A percentile compares a stretch with the other conserved stretches of the same genome.
phyloP scores from a whole-genome alignment of 2,888 invertebrate genomes.

The Apocheima hispidaria region DNA sequence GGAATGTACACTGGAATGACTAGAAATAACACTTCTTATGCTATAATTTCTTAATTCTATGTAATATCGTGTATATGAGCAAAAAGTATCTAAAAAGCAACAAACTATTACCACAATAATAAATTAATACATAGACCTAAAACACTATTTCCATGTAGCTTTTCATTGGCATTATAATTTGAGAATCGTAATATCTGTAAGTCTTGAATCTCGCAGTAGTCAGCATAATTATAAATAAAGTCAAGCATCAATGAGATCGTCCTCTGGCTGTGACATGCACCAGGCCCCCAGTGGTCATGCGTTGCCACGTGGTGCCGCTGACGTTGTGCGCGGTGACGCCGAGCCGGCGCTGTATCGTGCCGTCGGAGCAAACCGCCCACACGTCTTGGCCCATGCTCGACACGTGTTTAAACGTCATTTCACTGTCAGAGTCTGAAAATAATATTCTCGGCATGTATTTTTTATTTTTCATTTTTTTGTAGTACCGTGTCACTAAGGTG shows the following conservation, averaged over 20 bases:
- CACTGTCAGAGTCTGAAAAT: constrained; percentile 64
- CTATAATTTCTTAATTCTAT: constrained; percentile 19
- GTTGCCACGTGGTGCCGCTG: constrained; percentile 92
- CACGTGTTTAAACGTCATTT: constrained; percentile 88
- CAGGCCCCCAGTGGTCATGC: constrained; percentile 85
- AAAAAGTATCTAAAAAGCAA: constrained; percentile 30
- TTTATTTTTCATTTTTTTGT: constrained; percentile 27
- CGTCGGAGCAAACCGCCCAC: constrained; percentile 91
- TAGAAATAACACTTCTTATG: constrained; percentile 46
- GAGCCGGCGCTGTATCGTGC: constrained; percentile 89
- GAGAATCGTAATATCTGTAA: constrained; percentile 36
- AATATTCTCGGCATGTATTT: constrained; percentile 31
- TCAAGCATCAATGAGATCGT: constrained; percentile 36
- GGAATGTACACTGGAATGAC: constrained; percentile 53
- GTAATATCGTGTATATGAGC: constrained; percentile 38
- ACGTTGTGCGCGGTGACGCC: constrained; percentile 91
- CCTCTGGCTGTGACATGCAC: constrained; percentile 73
- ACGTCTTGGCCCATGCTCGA: constrained; percentile 90
- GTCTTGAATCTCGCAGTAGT: constrained; percentile 40
- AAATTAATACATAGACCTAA: constrained; percentile 22
- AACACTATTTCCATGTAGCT: constrained; percentile 31
- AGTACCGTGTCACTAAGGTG: constrained; percentile 65
- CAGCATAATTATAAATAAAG: constrained; percentile 23
- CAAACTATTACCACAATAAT: constrained; percentile 23
- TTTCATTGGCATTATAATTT: constrained; percentile 36